These are phyloP conservation scores for Drosophila kohkoa DNA, from an alignment of 1,140 invertebrate species.

Conservation along the genomic window DNA sequence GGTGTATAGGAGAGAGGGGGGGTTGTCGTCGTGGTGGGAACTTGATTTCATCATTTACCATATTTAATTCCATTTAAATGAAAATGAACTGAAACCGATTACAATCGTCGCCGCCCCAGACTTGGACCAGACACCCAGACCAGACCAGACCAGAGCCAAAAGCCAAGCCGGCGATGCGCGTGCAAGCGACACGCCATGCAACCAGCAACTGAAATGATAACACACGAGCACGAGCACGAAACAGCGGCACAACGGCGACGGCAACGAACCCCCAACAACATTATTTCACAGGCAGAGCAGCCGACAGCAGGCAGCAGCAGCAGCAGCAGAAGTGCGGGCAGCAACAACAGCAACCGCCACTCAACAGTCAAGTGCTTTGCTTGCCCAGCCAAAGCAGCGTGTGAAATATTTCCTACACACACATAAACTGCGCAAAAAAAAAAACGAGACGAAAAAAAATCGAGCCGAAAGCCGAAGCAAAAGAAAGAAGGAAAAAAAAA, in stretches of 20 bases:
- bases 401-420: slow-evolving; percentile 76
- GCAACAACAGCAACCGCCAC: slow-evolving; percentile 59
- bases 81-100: slow-evolving; percentile 84
- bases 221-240: slow-evolving; percentile 25
- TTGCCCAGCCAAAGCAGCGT: slow-evolving; percentile 77
- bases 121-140: slow-evolving; percentile 53
- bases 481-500: slow-evolving; percentile 5
- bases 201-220: slow-evolving; percentile 75
- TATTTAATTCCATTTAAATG: slow-evolving; percentile 84
- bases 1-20: slow-evolving; percentile 1
- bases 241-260: slow-evolving; percentile 38
- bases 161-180: slow-evolving; percentile 29
- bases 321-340: slow-evolving; percentile 28
- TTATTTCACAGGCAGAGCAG: slow-evolving; percentile 24
- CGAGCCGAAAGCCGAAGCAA: slow-evolving; percentile 40
- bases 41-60: slow-evolving; percentile 82
- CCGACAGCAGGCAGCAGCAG: slow-evolving; percentile 26
- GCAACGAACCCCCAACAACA: slow-evolving; percentile 41
- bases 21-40: slow-evolving; percentile 20
- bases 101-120: slow-evolving; percentile 63
- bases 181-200: slow-evolving; percentile 60
- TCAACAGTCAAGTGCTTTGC: slow-evolving; percentile 80
- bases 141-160: slow-evolving; percentile 42
- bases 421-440: slow-evolving; percentile 24
- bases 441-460: slow-evolving; percentile 15